Evolutionary conservation across 1,140 invertebrate species (phyloP).

Genomic region (Drosophila pruinosa): DNA sequence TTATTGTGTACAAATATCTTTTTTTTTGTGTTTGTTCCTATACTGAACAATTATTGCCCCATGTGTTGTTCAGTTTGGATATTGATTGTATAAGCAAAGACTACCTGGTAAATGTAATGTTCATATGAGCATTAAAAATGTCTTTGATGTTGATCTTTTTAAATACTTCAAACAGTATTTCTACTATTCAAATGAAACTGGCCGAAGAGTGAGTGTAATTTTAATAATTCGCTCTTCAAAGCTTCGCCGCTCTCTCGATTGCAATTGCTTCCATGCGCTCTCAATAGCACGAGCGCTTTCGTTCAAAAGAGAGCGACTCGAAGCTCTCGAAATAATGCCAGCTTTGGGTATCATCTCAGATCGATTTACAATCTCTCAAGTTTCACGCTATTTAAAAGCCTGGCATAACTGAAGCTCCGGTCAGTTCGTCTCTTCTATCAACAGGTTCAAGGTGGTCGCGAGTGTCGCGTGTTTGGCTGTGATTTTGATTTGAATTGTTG

Average conservation of each 20-base stretch:
- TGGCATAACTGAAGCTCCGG: background rate
- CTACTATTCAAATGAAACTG: background rate
- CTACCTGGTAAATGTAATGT: no score
- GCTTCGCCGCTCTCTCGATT: background rate
- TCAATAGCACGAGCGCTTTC: background rate
- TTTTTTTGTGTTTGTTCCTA: no score
- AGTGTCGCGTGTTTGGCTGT: background rate
- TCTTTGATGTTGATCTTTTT: no score
- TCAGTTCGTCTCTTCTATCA: slow-evolving; percentile 11
- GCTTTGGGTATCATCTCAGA: no score
- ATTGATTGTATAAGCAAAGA: no score
- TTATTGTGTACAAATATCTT: no score
- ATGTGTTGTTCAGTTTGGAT: no score
- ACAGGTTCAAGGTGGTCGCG: background rate
- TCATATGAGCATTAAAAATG: no score
- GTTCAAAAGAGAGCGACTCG: background rate
- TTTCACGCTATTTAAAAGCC: slow-evolving; percentile 7
- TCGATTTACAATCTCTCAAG: background rate
- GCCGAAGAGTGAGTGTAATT: no score
- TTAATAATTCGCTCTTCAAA: background rate
- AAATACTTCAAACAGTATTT: no score
- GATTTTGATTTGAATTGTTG: background rate
- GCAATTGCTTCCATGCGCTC: background rate
- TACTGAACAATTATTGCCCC: no score
- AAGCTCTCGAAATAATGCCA: background rate